These are phyloP conservation scores for Lethrus apterus DNA, from an alignment of 1,140 invertebrate genomes.

Conservation along the genomic window DNA sequence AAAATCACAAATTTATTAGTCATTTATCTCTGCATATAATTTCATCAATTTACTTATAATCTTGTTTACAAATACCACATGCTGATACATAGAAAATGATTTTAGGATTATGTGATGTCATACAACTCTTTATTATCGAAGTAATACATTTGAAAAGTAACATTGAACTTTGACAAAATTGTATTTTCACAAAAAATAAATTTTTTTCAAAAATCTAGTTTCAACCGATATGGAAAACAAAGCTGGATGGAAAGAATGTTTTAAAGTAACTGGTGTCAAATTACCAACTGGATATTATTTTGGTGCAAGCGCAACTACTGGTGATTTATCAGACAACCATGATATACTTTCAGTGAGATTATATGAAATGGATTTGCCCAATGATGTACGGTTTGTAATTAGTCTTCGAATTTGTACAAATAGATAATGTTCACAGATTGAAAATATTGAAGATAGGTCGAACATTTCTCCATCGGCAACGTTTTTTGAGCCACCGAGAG, in stretches of 20 bases:
- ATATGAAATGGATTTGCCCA: constrained; percentile 75
- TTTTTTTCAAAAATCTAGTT: too few species aligned
- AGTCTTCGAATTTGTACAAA: neutral
- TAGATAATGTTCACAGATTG: constrained; percentile 42
- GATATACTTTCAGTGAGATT: constrained; percentile 89
- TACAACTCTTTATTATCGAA: too few species aligned
- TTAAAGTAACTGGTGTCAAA: constrained; percentile 80
- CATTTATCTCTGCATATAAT: too few species aligned
- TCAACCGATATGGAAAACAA: constrained; percentile 88
- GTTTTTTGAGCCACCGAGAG: constrained; percentile 75
- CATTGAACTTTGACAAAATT: too few species aligned
- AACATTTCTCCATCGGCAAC: constrained; percentile 73
- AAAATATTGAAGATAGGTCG: constrained; percentile 60
- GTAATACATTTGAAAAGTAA: too few species aligned
- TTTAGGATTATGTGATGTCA: too few species aligned
- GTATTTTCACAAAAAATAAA: too few species aligned
- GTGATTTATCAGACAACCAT: constrained; percentile 95
- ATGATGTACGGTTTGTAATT: constrained; percentile 51
- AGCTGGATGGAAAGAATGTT: constrained; percentile 89
- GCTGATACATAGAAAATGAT: too few species aligned
- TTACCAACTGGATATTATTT: constrained; percentile 94
- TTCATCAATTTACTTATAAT: too few species aligned
- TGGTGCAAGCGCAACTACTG: constrained; percentile 92
- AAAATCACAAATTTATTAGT: too few species aligned
- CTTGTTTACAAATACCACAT: too few species aligned